These are phyloP conservation scores for Latrodectus geometricus DNA, from an alignment of 1,140 invertebrate species.

Conservation along the genomic window DNA sequence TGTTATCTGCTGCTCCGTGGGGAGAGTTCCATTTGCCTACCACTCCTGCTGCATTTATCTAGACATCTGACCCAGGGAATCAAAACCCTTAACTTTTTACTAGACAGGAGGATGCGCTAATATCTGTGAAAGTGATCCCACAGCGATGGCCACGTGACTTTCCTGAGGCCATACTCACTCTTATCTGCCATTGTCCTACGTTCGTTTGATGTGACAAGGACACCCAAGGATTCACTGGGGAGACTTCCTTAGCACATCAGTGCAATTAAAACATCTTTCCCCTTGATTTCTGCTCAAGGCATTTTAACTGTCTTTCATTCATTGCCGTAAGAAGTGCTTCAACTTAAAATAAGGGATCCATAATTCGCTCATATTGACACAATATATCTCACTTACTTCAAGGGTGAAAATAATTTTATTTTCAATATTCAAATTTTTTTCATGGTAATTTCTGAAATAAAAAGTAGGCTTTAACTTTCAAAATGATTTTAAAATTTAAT, in stretches of 20 bases:
- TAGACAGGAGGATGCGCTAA: constrained; percentile 55
- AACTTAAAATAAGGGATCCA: too few species aligned
- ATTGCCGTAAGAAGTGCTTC: too few species aligned
- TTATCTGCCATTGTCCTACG: constrained; percentile 41
- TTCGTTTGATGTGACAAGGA: constrained; percentile 60
- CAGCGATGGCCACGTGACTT: constrained; percentile 51
- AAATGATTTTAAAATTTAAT: too few species aligned
- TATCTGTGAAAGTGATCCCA: constrained; percentile 59
- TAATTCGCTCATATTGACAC: too few species aligned
- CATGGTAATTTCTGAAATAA: too few species aligned
- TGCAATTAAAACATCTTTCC: not conserved
- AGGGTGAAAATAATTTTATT: too few species aligned
- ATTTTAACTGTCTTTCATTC: too few species aligned
- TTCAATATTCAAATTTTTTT: too few species aligned
- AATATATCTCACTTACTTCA: too few species aligned
- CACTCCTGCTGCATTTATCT: constrained; percentile 36
- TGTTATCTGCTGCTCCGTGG: constrained; percentile 50
- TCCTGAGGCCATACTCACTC: constrained; percentile 26
- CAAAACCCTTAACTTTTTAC: not conserved
- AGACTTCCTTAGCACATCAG: not conserved
- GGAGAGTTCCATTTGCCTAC: constrained; percentile 49
- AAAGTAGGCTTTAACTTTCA: too few species aligned
- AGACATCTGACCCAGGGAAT: not conserved
- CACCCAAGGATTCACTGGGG: constrained; percentile 42
- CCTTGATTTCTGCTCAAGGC: too few species aligned